Percentiles rank a stretch among this genome's conserved stretches.
Conservation (phyloP, 2,113 vertebrate species). For the Myodes glareolus region DNA sequence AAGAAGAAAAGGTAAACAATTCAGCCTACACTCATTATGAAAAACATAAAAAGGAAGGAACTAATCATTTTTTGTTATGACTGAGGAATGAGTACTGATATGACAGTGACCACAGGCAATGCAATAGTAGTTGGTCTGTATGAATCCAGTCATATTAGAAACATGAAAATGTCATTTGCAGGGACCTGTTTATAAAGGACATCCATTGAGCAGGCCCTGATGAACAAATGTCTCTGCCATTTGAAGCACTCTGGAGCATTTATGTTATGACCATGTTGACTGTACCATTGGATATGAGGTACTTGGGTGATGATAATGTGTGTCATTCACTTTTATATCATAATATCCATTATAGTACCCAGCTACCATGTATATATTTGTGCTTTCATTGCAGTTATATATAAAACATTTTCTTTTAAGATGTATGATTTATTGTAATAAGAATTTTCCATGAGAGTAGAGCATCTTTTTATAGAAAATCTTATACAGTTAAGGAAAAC, state of each 20-base stretch:
- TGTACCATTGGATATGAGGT: background rate
- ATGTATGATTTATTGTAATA: background rate
- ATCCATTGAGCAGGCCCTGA: background rate
- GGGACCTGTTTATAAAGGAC: background rate
- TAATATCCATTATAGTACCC: background rate
- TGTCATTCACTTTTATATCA: background rate
- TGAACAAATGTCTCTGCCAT: background rate
- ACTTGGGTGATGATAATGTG: background rate
- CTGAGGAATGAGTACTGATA: background rate
- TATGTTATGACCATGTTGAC: background rate
- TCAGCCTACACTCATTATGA: background rate
- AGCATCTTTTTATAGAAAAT: background rate
- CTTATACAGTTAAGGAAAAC: background rate
- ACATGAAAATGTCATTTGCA: background rate
- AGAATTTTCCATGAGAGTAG: conserved; percentile 3
- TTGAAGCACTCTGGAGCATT: background rate
- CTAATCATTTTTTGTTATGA: background rate
- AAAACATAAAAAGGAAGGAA: background rate
- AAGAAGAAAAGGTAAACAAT: background rate
- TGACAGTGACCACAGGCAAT: background rate
- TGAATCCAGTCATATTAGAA: background rate
- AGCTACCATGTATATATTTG: background rate
- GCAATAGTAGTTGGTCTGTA: background rate
- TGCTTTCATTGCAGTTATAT: background rate
- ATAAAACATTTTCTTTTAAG: background rate